Evolutionary conservation across 1,140 invertebrate genomes (phyloP), one percentile per base, ranked within the genome.

Genomic region (Aphaenogaster ashmeadi): DNA sequence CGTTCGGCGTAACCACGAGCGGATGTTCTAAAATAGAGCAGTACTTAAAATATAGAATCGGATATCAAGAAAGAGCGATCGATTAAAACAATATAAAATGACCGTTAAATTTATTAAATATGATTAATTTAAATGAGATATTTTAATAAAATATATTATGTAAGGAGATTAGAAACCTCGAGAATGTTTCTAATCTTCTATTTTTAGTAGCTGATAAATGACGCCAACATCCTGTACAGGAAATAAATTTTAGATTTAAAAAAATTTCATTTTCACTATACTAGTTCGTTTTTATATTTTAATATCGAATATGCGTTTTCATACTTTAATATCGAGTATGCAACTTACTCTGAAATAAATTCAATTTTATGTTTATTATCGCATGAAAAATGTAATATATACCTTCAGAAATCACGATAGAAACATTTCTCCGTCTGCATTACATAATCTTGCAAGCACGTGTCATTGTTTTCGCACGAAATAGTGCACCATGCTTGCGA

Each of bases 21-120:
- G 67, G 67, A 84, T 47, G 41, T 83, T 44, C 18, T 41, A 21
- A 84, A 84, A 60, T 74, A 41, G 27, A 8, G 27, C 54, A 47
- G 66, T 60, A 47, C 6, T 21, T 47, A 27, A 83, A 58, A 83
- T 72, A 62, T 50, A 62, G 36, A 84, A 74, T 74, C 21, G 33
- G 44, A 15, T 38, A 44, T 58, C 27, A 44, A 33, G 21, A 38
- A 74, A 72, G 8, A 47, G 3, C 41, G 44, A 33, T 60, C 41
- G 1, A 72, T 69, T 6, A 47, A 47, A 83, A 44, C 21, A 0
- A 60, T 38, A 6, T 38, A 4, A 15, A 84, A 47, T 15, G 8
- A 58, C 2, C 0, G 41, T 9, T n/a, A 7, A 67, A 44, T 71
- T 27, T 44, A 81, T 54, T 11, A 41, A 27, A 13, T 27, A 13